phyloP scores from a whole-genome alignment of 2,888 invertebrate genomes.

The Pogonocherus hispidulus region DNA sequence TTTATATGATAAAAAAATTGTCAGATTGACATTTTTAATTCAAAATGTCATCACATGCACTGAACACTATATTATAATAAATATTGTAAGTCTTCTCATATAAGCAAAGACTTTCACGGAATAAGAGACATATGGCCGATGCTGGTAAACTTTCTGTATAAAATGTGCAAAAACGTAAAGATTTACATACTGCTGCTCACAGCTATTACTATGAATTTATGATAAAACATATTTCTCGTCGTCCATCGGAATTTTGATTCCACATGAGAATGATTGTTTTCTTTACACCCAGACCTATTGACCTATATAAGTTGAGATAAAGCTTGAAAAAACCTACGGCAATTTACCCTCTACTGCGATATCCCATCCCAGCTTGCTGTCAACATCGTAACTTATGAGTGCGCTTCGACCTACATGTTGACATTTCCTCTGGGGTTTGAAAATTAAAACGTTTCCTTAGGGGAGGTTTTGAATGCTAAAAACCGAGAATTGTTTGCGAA shows the following conservation, averaged over 20 bases:
- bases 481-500: not conserved
- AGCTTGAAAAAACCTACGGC: not conserved
- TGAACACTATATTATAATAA: too few species aligned
- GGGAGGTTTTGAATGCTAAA: constrained; percentile 16
- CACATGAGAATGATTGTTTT: not conserved
- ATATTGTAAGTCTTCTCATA: not conserved
- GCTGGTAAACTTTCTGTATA: not conserved
- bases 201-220: not conserved
- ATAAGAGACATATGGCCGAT: not conserved
- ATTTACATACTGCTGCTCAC: not conserved
- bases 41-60: too few species aligned
- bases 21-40: too few species aligned
- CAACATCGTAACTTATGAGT: constrained; percentile 28
- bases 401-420: constrained; percentile 36
- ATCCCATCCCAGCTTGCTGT: constrained; percentile 12
- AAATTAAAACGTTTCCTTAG: constrained; percentile 36
- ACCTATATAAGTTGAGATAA: constrained; percentile 14
- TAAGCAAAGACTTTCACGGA: not conserved
- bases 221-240: not conserved
- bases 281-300: constrained; percentile 10
- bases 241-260: not conserved
- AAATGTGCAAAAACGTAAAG: not conserved
- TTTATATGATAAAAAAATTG: too few species aligned
- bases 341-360: constrained; percentile 7
- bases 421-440: constrained; percentile 34